These are phyloP conservation scores for Pilophorus perplexus DNA, from an alignment of 2,888 invertebrate genomes.

Conservation along the genomic window DNA sequence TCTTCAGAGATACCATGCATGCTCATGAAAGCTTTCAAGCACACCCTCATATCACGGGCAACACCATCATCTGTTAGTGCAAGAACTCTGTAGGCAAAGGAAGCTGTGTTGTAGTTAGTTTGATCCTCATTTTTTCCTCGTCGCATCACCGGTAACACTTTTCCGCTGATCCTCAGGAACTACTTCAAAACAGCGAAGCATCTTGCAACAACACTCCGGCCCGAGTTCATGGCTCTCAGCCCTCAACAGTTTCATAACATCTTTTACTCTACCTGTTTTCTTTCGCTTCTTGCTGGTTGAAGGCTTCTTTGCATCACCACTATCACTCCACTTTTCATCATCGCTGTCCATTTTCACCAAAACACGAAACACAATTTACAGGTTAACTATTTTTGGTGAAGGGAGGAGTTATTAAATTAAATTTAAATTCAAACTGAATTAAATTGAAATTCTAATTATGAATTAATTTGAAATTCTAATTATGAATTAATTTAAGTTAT, in stretches of 20 bases:
- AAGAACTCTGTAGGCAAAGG: slow-evolving; percentile 27
- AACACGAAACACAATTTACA: slow-evolving; percentile 17
- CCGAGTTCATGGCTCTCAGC: slow-evolving; percentile 7
- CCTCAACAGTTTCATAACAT: slow-evolving; percentile 4
- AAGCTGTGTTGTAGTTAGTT: slow-evolving; percentile 5
- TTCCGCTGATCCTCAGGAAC: slow-evolving; percentile 2
- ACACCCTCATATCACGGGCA: slow-evolving; percentile 28
- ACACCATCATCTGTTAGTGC: slow-evolving; percentile 1
- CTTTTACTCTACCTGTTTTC: background rate
- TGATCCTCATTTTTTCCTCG: slow-evolving; percentile 4
- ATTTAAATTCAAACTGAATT: too few species aligned
- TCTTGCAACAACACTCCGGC: background rate
- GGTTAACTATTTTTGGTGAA: too few species aligned
- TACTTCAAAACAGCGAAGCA: background rate
- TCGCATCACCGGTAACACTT: background rate
- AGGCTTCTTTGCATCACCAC: background rate
- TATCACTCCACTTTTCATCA: background rate
- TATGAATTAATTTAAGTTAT: too few species aligned
- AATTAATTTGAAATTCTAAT: too few species aligned
- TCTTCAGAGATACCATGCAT: slow-evolving; percentile 38
- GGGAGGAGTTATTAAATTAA: too few species aligned
- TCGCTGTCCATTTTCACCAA: background rate
- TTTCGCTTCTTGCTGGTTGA: background rate
- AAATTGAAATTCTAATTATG: too few species aligned
- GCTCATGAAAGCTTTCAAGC: slow-evolving; percentile 38